These are phyloP conservation scores for Parasteatoda lunata DNA, from an alignment of 2,888 invertebrate species.

Conservation along the genomic window DNA sequence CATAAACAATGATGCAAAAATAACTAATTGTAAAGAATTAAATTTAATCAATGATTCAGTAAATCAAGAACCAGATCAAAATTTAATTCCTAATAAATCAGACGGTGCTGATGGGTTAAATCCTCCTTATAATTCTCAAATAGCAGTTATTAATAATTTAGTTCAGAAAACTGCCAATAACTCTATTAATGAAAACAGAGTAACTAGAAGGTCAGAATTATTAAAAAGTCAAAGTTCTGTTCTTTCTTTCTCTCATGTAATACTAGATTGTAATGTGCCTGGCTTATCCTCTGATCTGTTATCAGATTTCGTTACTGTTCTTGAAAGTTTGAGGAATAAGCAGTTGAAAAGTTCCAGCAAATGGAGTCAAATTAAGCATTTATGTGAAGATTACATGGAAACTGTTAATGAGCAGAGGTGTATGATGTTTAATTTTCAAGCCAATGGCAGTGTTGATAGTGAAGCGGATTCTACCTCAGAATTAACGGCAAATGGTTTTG, in stretches of 20 bases:
- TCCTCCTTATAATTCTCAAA: no score
- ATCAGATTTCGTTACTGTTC: constrained; percentile 60
- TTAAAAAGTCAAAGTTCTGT: constrained; percentile 7
- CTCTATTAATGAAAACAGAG: neutral
- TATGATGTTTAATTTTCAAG: constrained; percentile 36
- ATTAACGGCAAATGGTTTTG: constrained; percentile 26
- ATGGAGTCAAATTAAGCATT: constrained; percentile 63
- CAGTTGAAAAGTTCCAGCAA: constrained; percentile 50
- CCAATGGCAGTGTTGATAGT: constrained; percentile 56
- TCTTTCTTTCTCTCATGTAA: constrained; percentile 48
- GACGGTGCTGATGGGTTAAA: no score
- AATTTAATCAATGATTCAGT: no score
- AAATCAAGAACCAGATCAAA: no score
- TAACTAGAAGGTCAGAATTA: constrained; percentile 16
- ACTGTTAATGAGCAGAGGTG: constrained; percentile 19
- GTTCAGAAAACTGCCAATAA: no score
- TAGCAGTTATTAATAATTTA: no score
- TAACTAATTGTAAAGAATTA: no score
- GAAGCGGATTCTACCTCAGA: constrained; percentile 65
- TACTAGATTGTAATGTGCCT: constrained; percentile 47
- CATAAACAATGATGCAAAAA: no score
- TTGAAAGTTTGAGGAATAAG: constrained; percentile 59
- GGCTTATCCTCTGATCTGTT: constrained; percentile 35
- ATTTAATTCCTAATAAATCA: no score
- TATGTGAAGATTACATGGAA: constrained; percentile 56